Percentiles rank a stretch among this genome's conserved stretches.
Evolutionary conservation across 2,797 vertebrate genomes (phyloP).

Genomic region (Anniella stebbinsi): DNA sequence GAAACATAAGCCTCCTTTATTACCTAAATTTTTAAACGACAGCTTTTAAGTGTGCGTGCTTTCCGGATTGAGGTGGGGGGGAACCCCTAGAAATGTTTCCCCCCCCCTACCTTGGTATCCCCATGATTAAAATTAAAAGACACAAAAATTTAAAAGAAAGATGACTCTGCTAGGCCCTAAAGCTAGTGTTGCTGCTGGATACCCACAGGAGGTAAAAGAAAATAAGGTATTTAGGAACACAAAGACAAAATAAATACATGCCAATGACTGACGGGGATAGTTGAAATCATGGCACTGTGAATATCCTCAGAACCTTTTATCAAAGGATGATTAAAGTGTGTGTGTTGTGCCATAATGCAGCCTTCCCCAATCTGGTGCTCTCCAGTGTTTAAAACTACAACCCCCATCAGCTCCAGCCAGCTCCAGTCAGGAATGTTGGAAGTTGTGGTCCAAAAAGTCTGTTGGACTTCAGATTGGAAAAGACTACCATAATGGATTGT

Average conservation of each 20-base stretch:
- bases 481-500: background rate
- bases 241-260: conserved; percentile 6
- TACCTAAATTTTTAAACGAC: conserved; percentile 60
- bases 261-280: background rate
- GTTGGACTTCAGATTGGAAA: no score
- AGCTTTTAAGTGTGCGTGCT: conserved; percentile 59
- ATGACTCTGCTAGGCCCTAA: background rate
- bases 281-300: background rate
- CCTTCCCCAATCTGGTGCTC: no score
- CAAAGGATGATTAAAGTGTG: background rate
- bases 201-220: background rate
- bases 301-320: background rate
- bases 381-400: no score
- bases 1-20: conserved; percentile 70
- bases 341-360: background rate
- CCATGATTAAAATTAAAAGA: conserved; percentile 18
- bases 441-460: no score
- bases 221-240: background rate
- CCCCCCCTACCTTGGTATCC: conserved; percentile 32
- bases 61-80: conserved; percentile 38
- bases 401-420: no score
- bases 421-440: no score
- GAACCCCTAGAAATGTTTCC: conserved; percentile 34
- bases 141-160: background rate
- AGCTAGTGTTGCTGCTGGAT: background rate